Conservation (phyloP, 1,140 invertebrate genomes). For the Patella vulgata region DNA sequence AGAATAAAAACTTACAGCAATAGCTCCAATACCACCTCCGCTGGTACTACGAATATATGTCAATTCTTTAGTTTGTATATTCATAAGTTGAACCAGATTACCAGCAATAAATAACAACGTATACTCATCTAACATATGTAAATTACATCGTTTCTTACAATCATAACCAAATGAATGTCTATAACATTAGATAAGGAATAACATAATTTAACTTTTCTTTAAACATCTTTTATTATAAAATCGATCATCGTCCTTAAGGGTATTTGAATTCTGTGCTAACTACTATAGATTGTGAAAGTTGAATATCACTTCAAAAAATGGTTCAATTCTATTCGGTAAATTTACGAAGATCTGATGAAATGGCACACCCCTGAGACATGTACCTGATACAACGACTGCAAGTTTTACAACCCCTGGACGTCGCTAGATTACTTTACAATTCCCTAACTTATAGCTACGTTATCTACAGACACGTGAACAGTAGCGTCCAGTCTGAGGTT, state of each 20-base stretch:
- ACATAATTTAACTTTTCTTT: not conserved
- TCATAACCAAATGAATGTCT: constrained; percentile 87
- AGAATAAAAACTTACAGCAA: constrained; percentile 76
- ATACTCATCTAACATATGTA: constrained; percentile 78
- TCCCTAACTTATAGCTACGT: too few relatives aligned
- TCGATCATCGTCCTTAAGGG: not conserved
- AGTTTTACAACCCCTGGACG: too few relatives aligned
- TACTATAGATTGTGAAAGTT: too few relatives aligned
- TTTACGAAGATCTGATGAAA: too few relatives aligned
- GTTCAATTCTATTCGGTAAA: too few relatives aligned
- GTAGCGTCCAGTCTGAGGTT: too few relatives aligned
- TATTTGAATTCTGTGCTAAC: not conserved
- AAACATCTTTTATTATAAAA: not conserved
- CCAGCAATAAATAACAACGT: constrained; percentile 83
- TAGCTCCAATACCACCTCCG: constrained; percentile 82
- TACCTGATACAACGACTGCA: too few relatives aligned
- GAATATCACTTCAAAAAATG: too few relatives aligned
- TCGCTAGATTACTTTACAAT: too few relatives aligned
- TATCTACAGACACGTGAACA: too few relatives aligned
- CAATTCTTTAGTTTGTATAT: constrained; percentile 73
- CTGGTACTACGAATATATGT: constrained; percentile 77
- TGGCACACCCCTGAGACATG: too few relatives aligned
- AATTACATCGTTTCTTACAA: constrained; percentile 81
- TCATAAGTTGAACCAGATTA: constrained; percentile 81
- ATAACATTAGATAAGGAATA: constrained; percentile 20